phyloP scores from a whole-genome alignment of 2,797 vertebrate genomes.

The Enteromius paludinosus region DNA sequence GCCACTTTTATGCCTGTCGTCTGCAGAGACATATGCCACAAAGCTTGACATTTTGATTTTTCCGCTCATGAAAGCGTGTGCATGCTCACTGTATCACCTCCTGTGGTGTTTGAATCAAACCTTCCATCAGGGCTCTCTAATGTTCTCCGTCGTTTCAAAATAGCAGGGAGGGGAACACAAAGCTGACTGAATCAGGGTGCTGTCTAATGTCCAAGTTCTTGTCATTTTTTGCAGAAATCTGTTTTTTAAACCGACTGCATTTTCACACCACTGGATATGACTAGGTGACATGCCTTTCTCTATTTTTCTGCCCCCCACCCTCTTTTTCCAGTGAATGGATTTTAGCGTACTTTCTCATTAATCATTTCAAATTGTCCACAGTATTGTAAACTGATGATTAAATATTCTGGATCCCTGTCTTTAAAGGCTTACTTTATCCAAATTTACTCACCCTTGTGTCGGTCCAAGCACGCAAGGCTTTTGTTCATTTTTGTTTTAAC shows the following conservation, averaged over 20 bases:
- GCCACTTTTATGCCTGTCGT: slow-evolving; percentile 15
- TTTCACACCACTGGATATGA: slow-evolving; percentile 1
- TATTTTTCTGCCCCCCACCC: background rate
- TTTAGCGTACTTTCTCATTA: slow-evolving; percentile 9
- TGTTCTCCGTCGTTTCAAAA: slow-evolving; percentile 15
- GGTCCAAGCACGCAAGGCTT: background rate
- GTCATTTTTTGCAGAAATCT: slow-evolving; percentile 5
- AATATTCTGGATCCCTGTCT: slow-evolving; percentile 24
- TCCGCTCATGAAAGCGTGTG: slow-evolving; percentile 11
- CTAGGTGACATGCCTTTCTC: background rate
- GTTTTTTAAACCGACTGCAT: background rate
- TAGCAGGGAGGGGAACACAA: slow-evolving; percentile 25
- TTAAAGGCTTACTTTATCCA: background rate
- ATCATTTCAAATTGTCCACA: slow-evolving; percentile 33
- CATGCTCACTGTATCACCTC: slow-evolving; percentile 26
- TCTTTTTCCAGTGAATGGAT: background rate
- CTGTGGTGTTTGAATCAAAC: slow-evolving; percentile 13
- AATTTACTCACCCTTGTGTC: background rate
- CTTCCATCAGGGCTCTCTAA: slow-evolving; percentile 16
- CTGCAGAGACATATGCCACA: slow-evolving; percentile 19
- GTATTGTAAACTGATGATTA: slow-evolving; percentile 22
- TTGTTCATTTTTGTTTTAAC: background rate
- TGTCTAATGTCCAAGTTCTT: background rate
- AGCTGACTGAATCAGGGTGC: slow-evolving; percentile 28
- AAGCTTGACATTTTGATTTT: slow-evolving; percentile 31